Base-by-base conservation (phyloP, 1,140 invertebrate species). In the Drosophila nannoptera region DNA sequence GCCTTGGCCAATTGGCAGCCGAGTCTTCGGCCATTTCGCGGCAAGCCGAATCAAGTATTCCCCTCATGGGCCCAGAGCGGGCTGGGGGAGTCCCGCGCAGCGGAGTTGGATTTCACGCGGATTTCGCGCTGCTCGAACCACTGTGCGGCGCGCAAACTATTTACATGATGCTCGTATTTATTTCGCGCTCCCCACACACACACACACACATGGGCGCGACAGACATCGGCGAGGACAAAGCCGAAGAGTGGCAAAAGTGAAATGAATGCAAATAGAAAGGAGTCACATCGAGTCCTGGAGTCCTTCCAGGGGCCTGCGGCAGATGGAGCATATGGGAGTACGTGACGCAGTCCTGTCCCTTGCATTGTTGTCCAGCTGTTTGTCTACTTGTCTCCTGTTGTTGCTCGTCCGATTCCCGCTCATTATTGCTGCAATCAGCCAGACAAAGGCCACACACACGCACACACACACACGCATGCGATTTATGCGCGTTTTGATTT, bases 381-480 rank as follows among this genome's bases (percentile, higher is more conserved):
- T 66, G 68, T 52, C 49, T 45, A 56, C 42, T 54, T 70, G 77
- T 53, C 52, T 52, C 63, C 75, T 22, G 22, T 69, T 76, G 69
- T 81, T 80, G 64, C 67, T 56, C 61, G 69, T 75, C 60, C 66
- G 69, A 80, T 81, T 80, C 77, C 69, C 73, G 80, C 81, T 84
- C 80, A 84, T 84, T 84, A 84, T 84, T 77, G 69, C 73, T 73
- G 76, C 80, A 84, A 84, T 84, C 80, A 80, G 64, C 33, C 75
- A 62, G 72, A 61, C 59, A 63, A 53, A 73, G 70, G 49, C 56
- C 46, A 52, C 61, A 43, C 60, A 36, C 46, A 48, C 58, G 60
- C 62, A 52, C 67, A 70, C 62, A 62, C 56, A 76, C 49, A 38
- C 53, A 33, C 22, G 42, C 40, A 50, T 69, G 55, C 50, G 58